These are phyloP conservation scores for Sebastes minor DNA, from an alignment of 2,797 vertebrate genomes.

Conservation along the genomic window DNA sequence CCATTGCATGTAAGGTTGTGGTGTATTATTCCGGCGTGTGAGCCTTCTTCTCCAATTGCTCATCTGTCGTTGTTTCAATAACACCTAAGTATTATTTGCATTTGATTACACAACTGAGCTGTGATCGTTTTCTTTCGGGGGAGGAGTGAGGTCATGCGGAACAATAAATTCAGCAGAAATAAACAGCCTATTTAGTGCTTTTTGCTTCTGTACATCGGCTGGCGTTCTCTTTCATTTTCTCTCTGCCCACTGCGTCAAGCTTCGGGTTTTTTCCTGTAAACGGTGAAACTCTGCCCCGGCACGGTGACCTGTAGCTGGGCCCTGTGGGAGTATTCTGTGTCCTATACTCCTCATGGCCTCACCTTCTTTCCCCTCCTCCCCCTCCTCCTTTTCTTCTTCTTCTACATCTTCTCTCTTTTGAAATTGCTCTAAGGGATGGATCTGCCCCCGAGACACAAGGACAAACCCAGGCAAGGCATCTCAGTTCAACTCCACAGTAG, in stretches of 20 bases:
- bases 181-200: conserved; percentile 53
- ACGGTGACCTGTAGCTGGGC: conserved; percentile 66
- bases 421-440: conserved; percentile 51
- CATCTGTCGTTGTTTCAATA: conserved; percentile 7
- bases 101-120: conserved; percentile 56
- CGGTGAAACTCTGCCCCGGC: conserved; percentile 72
- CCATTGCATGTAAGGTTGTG: not conserved
- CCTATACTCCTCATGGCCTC: conserved; percentile 58
- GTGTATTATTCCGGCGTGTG: not conserved
- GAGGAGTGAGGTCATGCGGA: conserved; percentile 34
- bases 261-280: conserved; percentile 67
- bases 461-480: conserved; percentile 40
- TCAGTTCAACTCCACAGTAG: conserved; percentile 20
- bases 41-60: not conserved
- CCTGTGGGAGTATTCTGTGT: conserved; percentile 79
- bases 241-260: conserved; percentile 51
- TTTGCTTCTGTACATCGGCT: conserved; percentile 14
- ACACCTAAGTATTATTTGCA: conserved; percentile 34
- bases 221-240: conserved; percentile 24
- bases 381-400: conserved; percentile 21
- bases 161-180: conserved; percentile 62
- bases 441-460: conserved; percentile 62
- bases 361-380: conserved; percentile 50
- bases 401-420: conserved; percentile 34
- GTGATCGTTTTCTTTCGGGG: conserved; percentile 18